phyloP scores from a whole-genome alignment of 2,888 invertebrate species.

The Eudasyphora cyanicolor region DNA sequence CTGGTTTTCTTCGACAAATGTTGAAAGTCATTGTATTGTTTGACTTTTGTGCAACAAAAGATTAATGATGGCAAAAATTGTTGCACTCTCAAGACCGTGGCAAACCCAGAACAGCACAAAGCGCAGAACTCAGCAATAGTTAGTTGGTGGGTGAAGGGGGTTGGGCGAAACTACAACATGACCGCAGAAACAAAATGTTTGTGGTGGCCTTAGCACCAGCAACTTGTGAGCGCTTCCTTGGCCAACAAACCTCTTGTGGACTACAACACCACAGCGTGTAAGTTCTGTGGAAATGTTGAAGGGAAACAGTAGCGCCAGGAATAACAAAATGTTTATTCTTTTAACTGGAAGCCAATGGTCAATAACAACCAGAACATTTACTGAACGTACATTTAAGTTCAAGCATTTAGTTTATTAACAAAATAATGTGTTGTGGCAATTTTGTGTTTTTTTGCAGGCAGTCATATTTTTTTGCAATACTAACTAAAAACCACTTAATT shows the following conservation, averaged over 20 bases:
- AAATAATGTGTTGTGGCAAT: not conserved
- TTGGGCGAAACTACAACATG: slow-evolving; percentile 29
- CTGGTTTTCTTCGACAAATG: slow-evolving; percentile 8
- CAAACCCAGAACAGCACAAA: not conserved
- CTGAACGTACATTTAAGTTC: slow-evolving; percentile 15
- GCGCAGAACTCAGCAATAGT: not conserved
- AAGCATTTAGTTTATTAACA: slow-evolving; percentile 23
- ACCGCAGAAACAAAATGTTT: slow-evolving; percentile 53
- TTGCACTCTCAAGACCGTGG: slow-evolving; percentile 37
- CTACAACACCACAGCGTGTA: not conserved
- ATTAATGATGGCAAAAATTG: slow-evolving; percentile 61
- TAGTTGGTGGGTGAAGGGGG: too few species aligned
- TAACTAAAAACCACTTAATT: too few species aligned
- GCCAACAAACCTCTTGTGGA: not conserved
- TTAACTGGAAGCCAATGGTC: slow-evolving; percentile 49
- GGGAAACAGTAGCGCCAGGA: not conserved
- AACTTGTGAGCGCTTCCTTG: slow-evolving; percentile 1
- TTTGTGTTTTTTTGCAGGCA: too few species aligned
- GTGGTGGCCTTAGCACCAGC: slow-evolving; percentile 13
- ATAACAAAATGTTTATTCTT: slow-evolving; percentile 25
- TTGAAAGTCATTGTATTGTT: slow-evolving; percentile 55
- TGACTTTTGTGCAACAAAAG: slow-evolving; percentile 57
- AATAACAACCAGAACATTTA: slow-evolving; percentile 27
- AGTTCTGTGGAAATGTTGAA: not conserved
- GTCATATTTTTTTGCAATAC: too few species aligned